Evolutionary conservation across 2,888 invertebrate species (phyloP), one percentile per base, ranked within the genome.

Genomic region (Pterobdella sp.): DNA sequence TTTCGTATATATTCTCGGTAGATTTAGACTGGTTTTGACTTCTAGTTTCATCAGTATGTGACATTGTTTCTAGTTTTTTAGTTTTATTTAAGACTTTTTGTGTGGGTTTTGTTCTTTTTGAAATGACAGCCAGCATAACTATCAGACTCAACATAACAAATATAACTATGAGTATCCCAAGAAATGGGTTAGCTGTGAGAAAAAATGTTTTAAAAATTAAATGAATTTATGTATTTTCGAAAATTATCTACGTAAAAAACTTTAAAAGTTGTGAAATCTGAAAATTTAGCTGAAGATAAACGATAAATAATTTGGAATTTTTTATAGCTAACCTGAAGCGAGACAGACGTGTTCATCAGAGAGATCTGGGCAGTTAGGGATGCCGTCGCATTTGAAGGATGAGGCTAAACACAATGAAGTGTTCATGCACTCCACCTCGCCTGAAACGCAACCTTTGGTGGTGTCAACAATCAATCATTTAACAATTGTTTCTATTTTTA

Each of bases 351-450:
- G 60, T 26, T 56, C 60, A 26, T 56, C 60, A 18, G 60, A 56
- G n/a, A 56, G 60, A 26, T 56, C 60, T 22, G 60, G 60, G 26
- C 60, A 56, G 60, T 56, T 56, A 26, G 60, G 3, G 10, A 56
- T 3, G 4, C 60, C 60, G n/a, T 56, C 60, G 60, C 60, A 56
- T 3, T n/a, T 56, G 60, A 56, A 26, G 7, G 10, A 4, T 22
- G 4, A 3, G n/a, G 18, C 10, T 26, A 56, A 3, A n/a, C 60
- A 56, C n/a, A 56, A 56, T 26, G 60, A 56, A 26, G 18, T 56
- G 60, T 56, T 56, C n/a, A 56, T 26, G 60, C 60, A 56, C n/a
- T 56, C 60, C 4, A 56, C 18, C 60, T 56, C 60, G 3, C n/a
- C 60, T 3, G 18, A 4, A 18, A 3, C 14, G 26, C 60, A 56